Base-by-base conservation (phyloP, 2,113 vertebrate genomes). In the Anthoscopus minutus region DNA sequence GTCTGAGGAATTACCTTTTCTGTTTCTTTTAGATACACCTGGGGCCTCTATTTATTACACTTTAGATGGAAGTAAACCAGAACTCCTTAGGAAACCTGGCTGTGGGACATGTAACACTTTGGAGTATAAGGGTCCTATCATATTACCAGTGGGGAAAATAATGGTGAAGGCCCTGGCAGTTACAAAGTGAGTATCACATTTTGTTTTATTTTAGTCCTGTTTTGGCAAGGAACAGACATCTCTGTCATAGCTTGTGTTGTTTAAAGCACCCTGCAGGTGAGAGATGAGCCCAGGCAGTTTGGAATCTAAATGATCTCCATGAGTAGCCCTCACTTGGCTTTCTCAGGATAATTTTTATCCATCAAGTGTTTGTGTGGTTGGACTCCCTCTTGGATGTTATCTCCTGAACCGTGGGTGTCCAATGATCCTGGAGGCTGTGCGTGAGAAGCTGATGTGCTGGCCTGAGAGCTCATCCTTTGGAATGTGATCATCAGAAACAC, bases 41-140 rank as follows among this genome's bases (percentile, higher is more conserved):
- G 98, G 97, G 57, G 98, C 98, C 54, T 96, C 73, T 35, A 98
- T 99, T 95, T 98, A 98, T 97, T 99, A 98, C 94, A 99, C 99
- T 5, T 79, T 99, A 97, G 99, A 99, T 92, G 99, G 99, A 73
- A 99, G 98, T 64, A 99, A 98, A 86, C 99, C 99, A 33, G 97
- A 98, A 85, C 76, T 97, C 61, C 20, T 79, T 60, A 98, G 97
- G 95, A 98, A 95, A 93, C 77, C 83, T 37, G 94, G 96, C 40
- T 88, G 85, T 66, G 92, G 97, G 67, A 97, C 97, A n/a, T 94
- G 89, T 89, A 98, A 91, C 92, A 98, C 98, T 19, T 94, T 98
- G 70, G 98, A 97, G 77, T 99, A 99, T 96, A 96, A 72, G 7
- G 95, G 95, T 44, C 98, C 98, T 42, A 97, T 99, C 47, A 77